Base-by-base conservation (phyloP, 2,888 invertebrate genomes). In the Ectemnius cavifrons region DNA sequence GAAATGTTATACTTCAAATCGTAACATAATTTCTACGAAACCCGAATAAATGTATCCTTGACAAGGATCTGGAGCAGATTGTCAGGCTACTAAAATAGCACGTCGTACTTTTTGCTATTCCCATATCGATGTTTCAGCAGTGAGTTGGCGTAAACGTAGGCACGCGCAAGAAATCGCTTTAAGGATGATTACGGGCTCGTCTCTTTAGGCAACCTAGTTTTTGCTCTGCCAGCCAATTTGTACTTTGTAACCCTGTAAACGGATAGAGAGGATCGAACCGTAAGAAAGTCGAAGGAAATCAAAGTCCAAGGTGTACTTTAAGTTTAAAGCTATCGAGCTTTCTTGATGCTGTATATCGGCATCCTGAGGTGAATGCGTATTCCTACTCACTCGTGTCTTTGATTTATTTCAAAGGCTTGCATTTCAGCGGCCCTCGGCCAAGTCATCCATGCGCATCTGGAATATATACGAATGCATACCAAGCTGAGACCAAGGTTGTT, bases 351-450 rank as follows among this genome's bases (percentile, higher is more conserved):
- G 13, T 16, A 37, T 37, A 37, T 37, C 2, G 37, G 37, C 16
- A 46, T 13, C 66, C 13, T 14, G 27, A 23, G 47, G 59, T 16
- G 45, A 8, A 14, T 27, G 20, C 49, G 18, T 13, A 2, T 14
- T 52, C 13, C 45, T 27, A 20, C 23, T 46, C 14, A 11, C 46
- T 13, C 46, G 56, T 52, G 4, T 57, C n/a, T n/a, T 47, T 47
- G 37, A 62, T 68, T 57, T 68, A 46, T 68, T 67, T 61, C 61
- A 62, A 57, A 62, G 62, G 62, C 16, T 57, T 23, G 56, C 56
- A 52, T 62, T 57, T 46, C 57, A 62, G 37, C 61, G 56, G 23
- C n/a, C 23, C 52, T 52, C 18, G 5, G 14, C 28, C 57, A 46
- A 63, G 68, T 58, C 37, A 47, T 57, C 57, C 16, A 52, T 37